These are phyloP conservation scores for Tineola bisselliella DNA, from an alignment of 2,888 invertebrate genomes.

Conservation along the genomic window DNA sequence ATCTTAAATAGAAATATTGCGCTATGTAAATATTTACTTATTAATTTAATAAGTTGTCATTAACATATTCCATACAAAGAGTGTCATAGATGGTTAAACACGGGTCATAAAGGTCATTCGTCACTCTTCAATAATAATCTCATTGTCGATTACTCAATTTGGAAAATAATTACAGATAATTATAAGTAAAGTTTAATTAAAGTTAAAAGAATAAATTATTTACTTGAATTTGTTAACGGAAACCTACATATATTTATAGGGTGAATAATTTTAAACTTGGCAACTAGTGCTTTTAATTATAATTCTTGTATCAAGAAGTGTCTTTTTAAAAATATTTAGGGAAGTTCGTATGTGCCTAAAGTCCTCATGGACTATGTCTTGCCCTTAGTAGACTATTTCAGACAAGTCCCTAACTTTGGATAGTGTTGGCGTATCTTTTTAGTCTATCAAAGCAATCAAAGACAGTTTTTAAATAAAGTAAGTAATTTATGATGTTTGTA, in stretches of 20 bases:
- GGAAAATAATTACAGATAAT: not conserved
- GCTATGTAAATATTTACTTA: too few species aligned
- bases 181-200: constrained; percentile 3
- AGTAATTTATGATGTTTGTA: too few species aligned
- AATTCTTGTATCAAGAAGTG: too few species aligned
- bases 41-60: not conserved
- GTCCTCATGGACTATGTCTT: too few species aligned
- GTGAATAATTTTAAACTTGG: not conserved
- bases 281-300: not conserved
- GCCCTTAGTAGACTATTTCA: too few species aligned
- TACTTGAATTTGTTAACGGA: constrained; percentile 1
- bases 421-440: too few species aligned
- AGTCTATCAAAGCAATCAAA: too few species aligned
- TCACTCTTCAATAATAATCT: constrained; percentile 8
- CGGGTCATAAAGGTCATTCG: constrained; percentile 9
- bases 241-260: not conserved
- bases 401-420: too few species aligned
- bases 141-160: constrained; percentile 10
- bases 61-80: not conserved
- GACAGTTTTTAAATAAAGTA: too few species aligned
- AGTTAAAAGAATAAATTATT: not conserved
- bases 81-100: not conserved
- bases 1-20: too few species aligned
- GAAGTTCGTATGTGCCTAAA: too few species aligned
- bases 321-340: too few species aligned